phyloP scores from a whole-genome alignment of 1,140 invertebrate species.

The Tribolium castaneum region DNA sequence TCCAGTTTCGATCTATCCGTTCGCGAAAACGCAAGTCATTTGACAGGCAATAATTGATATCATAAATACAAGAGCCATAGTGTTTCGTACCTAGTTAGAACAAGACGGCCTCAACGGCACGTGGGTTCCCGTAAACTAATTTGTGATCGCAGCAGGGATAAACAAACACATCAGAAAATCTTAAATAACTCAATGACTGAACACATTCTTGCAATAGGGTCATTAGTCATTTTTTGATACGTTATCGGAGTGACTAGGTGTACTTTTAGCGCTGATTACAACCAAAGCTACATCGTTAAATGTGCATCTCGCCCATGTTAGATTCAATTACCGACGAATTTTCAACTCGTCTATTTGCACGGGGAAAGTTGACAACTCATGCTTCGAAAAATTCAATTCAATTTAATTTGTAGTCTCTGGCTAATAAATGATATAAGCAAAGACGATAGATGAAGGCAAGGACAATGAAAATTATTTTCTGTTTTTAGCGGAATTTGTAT shows the following conservation, averaged over 20 bases:
- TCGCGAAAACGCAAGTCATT: conserved; percentile 51
- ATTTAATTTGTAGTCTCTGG: too few species aligned
- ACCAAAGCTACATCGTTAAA: conserved; percentile 47
- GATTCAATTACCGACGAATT: conserved; percentile 13
- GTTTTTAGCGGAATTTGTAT: too few species aligned
- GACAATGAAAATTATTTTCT: too few species aligned
- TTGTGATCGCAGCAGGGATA: conserved; percentile 73
- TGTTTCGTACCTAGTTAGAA: conserved; percentile 30
- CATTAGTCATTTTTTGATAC: conserved; percentile 63
- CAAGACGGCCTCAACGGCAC: conserved; percentile 47
- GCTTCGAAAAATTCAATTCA: background rate
- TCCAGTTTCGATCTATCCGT: conserved; percentile 46
- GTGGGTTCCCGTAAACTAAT: conserved; percentile 68
- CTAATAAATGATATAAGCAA: too few species aligned
- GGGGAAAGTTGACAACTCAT: background rate
- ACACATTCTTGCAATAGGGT: conserved; percentile 66
- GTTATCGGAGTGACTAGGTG: conserved; percentile 60
- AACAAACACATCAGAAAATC: conserved; percentile 71
- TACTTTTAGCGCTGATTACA: conserved; percentile 60
- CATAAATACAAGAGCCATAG: conserved; percentile 50
- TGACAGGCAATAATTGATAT: conserved; percentile 59
- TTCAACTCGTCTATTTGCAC: background rate
- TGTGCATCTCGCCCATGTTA: conserved; percentile 38
- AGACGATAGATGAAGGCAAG: too few species aligned
- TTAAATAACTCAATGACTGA: conserved; percentile 73